These are phyloP conservation scores for Drosophila borborema DNA, from an alignment of 2,888 invertebrate species.

Conservation along the genomic window DNA sequence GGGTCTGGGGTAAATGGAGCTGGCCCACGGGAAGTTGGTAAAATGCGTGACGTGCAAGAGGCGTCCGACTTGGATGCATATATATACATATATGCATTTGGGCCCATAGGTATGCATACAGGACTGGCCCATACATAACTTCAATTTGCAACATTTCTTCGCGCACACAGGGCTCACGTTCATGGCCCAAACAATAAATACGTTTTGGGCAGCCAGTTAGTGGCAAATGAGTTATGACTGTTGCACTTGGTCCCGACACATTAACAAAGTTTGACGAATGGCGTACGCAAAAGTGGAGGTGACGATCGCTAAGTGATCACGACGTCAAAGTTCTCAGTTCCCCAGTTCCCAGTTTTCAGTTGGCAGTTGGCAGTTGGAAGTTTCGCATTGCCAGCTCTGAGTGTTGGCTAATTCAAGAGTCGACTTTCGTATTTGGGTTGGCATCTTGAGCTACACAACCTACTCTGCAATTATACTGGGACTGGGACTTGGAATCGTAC, in stretches of 20 bases:
- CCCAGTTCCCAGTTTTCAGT: background rate
- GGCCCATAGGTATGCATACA: slow-evolving; percentile 16
- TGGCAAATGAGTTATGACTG: slow-evolving; percentile 75
- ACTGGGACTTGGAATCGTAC: slow-evolving; percentile 14
- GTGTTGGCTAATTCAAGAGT: slow-evolving; percentile 27
- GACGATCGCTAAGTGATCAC: slow-evolving; percentile 67
- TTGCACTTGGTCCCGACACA: slow-evolving; percentile 76
- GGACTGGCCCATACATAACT: slow-evolving; percentile 40
- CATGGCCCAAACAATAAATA: slow-evolving; percentile 75
- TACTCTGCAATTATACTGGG: slow-evolving; percentile 41
- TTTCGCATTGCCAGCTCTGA: background rate
- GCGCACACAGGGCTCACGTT: slow-evolving; percentile 58
- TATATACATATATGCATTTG: background rate
- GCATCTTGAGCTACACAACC: slow-evolving; percentile 49
- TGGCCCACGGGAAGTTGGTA: slow-evolving; percentile 47
- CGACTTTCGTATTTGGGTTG: slow-evolving; percentile 60
- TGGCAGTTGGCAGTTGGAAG: background rate
- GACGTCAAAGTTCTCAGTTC: slow-evolving; percentile 36
- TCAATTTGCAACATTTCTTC: slow-evolving; percentile 64
- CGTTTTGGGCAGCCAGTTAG: slow-evolving; percentile 71
- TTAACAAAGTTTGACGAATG: slow-evolving; percentile 76
- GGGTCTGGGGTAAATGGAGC: slow-evolving; percentile 12
- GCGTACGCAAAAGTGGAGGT: slow-evolving; percentile 45
- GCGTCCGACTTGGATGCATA: slow-evolving; percentile 50
- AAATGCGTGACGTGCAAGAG: slow-evolving; percentile 65